Percentiles rank a stretch among this genome's conserved stretches.
Evolutionary conservation across 2,797 vertebrate species (phyloP).

Genomic region (Xiphorhynchus erythropygius): DNA sequence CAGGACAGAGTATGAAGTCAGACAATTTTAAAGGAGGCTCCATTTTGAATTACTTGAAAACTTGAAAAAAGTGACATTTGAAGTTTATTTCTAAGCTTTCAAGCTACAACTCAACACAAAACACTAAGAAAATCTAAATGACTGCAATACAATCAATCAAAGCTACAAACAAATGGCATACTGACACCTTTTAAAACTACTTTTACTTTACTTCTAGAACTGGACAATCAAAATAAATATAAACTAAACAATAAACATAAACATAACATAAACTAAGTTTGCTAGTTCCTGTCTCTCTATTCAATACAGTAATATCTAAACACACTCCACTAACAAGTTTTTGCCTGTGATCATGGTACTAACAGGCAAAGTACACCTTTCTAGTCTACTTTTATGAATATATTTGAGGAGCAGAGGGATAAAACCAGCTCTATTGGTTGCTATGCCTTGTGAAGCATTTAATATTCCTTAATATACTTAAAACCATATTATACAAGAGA

Average conservation of each 20-base stretch:
- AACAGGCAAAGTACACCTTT: neutral
- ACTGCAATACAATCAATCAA: neutral
- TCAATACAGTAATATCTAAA: neutral
- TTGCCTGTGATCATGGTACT: neutral
- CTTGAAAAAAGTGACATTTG: neutral
- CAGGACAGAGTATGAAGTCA: neutral
- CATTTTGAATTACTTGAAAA: neutral
- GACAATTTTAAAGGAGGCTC: neutral
- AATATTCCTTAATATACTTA: neutral
- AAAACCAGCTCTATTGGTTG: neutral
- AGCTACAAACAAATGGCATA: neutral
- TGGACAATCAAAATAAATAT: neutral
- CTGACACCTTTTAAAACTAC: neutral
- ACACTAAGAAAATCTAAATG: neutral
- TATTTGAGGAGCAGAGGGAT: neutral
- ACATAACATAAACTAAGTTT: neutral
- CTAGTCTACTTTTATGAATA: neutral
- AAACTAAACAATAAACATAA: no score
- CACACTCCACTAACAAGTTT: rapidly evolving
- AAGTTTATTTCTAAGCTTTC: neutral
- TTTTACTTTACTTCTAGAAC: neutral
- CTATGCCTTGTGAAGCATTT: neutral
- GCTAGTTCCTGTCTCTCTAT: neutral
- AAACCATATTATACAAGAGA: neutral
- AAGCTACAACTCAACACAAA: neutral